Conservation (phyloP, 2,113 vertebrate species). For the Cottus gobio region DNA sequence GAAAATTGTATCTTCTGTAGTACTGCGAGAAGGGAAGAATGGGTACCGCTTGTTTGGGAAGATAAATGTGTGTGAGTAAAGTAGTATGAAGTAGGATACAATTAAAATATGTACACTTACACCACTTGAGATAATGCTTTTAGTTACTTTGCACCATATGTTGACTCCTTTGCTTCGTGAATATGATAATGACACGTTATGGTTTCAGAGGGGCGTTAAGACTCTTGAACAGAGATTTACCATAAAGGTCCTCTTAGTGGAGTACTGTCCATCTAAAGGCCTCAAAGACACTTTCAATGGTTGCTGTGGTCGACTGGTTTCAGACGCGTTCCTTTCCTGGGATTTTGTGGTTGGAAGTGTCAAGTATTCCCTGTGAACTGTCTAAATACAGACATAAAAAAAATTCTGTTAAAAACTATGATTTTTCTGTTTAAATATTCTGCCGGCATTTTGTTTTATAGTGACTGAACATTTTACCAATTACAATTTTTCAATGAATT, state of each 20-base stretch:
- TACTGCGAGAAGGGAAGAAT: neutral
- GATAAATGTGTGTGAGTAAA: neutral
- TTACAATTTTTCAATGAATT: neutral
- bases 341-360: constrained; percentile 90
- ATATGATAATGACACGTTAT: neutral
- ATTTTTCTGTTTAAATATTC: neutral
- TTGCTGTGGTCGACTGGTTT: constrained; percentile 31
- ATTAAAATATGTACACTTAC: neutral
- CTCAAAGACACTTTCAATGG: constrained; percentile 33
- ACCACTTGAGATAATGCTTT: neutral
- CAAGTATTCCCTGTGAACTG: constrained; percentile 88
- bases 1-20: too few relatives aligned
- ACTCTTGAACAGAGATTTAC: constrained; percentile 53
- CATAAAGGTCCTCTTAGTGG: constrained; percentile 58
- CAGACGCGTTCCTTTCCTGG: constrained; percentile 79
- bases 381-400: constrained; percentile 69
- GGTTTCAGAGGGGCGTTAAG: rapidly evolving
- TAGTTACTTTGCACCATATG: neutral
- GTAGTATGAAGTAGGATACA: neutral
- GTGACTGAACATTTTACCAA: neutral
- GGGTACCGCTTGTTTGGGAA: neutral
- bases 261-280: constrained; percentile 35
- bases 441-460: neutral
- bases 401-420: neutral
- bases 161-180: neutral